phyloP scores from a whole-genome alignment of 2,888 invertebrate genomes.

The Nasonia oneida region DNA sequence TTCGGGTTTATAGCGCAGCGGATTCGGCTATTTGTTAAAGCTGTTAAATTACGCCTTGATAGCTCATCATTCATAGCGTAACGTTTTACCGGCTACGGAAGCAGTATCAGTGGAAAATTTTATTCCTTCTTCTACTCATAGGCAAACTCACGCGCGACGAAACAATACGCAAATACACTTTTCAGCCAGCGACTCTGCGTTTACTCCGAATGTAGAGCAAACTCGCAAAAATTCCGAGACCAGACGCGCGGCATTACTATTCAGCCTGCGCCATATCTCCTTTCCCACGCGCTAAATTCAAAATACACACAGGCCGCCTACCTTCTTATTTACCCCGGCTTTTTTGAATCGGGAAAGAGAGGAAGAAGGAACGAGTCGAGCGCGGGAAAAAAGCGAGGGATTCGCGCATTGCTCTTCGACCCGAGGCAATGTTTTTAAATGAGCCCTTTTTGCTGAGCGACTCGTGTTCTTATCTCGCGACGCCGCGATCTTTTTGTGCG shows the following conservation, averaged over 20 bases:
- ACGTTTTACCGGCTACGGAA: neutral
- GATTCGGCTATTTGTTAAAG: neutral
- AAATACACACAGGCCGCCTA: conserved; percentile 28
- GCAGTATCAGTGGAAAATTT: neutral
- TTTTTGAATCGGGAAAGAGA: conserved; percentile 12
- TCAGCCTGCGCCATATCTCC: conserved; percentile 32
- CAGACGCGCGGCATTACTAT: conserved; percentile 33
- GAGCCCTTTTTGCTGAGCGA: conserved; percentile 57
- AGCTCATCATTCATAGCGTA: no score
- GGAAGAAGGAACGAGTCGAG: conserved; percentile 1
- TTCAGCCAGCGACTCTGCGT: neutral
- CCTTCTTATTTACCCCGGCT: conserved; percentile 9
- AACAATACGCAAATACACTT: neutral
- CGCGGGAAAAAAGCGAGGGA: conserved; percentile 17
- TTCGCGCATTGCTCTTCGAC: conserved; percentile 41
- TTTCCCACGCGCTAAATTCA: conserved; percentile 26
- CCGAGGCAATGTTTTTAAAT: conserved; percentile 63
- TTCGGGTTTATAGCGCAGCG: neutral
- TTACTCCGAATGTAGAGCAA: neutral
- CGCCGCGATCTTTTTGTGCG: conserved; percentile 41
- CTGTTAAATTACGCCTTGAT: no score
- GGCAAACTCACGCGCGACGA: neutral
- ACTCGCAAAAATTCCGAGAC: neutral
- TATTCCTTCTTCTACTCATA: neutral
- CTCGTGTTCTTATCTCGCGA: conserved; percentile 48